Evolutionary conservation across 2,797 vertebrate species (phyloP).

Genomic region (Crypturellus tataupa): DNA sequence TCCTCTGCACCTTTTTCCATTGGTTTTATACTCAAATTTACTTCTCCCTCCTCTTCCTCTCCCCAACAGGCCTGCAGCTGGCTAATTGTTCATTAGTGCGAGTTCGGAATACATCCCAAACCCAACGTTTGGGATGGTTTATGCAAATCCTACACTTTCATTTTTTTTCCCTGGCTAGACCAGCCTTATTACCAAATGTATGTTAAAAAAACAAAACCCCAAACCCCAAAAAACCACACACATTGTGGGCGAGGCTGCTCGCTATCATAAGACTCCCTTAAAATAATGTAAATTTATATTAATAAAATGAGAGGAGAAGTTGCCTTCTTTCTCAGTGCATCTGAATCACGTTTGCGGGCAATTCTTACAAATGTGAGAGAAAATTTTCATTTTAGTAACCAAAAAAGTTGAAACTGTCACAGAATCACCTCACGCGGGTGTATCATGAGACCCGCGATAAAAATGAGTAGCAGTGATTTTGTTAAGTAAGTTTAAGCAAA

Average conservation of each 20-base stretch:
- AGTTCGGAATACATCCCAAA: conserved; percentile 30
- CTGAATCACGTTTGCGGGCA: background rate
- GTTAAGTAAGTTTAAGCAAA: background rate
- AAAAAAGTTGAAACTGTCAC: background rate
- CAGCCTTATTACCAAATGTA: conserved; percentile 24
- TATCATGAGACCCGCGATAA: background rate
- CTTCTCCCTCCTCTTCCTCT: conserved; percentile 58
- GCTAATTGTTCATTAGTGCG: conserved; percentile 30
- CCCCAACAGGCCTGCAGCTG: conserved; percentile 55
- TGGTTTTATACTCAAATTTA: conserved; percentile 40
- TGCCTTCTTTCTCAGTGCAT: conserved; percentile 24
- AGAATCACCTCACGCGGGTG: accelerated
- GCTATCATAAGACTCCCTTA: conserved; percentile 50
- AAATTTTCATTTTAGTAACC: background rate
- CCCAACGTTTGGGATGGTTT: conserved; percentile 39
- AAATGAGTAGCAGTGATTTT: accelerated
- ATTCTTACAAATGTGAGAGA: background rate
- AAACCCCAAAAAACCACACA: conserved; percentile 69
- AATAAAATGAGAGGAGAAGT: conserved; percentile 31
- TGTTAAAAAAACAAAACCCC: background rate
- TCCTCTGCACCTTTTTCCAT: conserved; percentile 21
- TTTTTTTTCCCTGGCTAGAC: conserved; percentile 38
- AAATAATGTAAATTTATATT: conserved; percentile 57
- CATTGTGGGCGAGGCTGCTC: conserved; percentile 67
- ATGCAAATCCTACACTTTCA: conserved; percentile 53